These are phyloP conservation scores for Pseudomyrmex cubaensis DNA, from an alignment of 1,140 invertebrate species.

Conservation along the genomic window DNA sequence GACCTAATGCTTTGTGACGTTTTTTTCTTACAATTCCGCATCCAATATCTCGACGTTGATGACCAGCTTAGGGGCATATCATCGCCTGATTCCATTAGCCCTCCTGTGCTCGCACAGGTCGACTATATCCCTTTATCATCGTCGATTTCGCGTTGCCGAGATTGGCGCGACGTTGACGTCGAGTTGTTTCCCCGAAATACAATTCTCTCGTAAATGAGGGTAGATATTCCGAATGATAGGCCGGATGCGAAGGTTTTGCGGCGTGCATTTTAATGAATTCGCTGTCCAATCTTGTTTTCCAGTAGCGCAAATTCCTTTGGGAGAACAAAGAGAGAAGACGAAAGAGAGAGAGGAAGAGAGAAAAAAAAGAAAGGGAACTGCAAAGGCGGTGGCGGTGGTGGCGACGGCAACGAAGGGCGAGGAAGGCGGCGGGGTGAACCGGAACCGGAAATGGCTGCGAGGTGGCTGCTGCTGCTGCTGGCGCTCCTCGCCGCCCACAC, in stretches of 20 bases:
- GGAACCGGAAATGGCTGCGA: conserved; percentile 79
- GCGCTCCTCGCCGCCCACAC: conserved; percentile 76
- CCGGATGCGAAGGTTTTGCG: conserved; percentile 65
- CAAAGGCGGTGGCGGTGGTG: conserved; percentile 39
- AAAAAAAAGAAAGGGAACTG: conserved; percentile 9
- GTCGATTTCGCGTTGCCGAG: conserved; percentile 15
- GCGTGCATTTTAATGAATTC: conserved; percentile 77
- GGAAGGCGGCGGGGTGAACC: conserved; percentile 68
- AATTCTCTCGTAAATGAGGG: conserved; percentile 48
- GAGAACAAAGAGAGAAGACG: conserved; percentile 24
- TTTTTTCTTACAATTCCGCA: not conserved
- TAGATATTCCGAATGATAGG: conserved; percentile 52
- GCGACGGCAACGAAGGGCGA: conserved; percentile 44
- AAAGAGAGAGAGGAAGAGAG: not conserved
- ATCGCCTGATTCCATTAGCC: conserved; percentile 1
- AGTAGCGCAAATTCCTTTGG: conserved; percentile 69
- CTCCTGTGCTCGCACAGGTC: not conserved
- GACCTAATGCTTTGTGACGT: not conserved
- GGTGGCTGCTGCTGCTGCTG: conserved; percentile 81
- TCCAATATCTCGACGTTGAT: not conserved
- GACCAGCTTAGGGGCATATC: not conserved
- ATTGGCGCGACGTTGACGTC: not conserved
- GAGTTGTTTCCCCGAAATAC: not conserved
- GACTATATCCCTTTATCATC: conserved; percentile 3
- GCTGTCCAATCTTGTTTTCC: conserved; percentile 75